Evolutionary conservation across 2,888 invertebrate genomes (phyloP).

Genomic region (Drosophila paramelanica): DNA sequence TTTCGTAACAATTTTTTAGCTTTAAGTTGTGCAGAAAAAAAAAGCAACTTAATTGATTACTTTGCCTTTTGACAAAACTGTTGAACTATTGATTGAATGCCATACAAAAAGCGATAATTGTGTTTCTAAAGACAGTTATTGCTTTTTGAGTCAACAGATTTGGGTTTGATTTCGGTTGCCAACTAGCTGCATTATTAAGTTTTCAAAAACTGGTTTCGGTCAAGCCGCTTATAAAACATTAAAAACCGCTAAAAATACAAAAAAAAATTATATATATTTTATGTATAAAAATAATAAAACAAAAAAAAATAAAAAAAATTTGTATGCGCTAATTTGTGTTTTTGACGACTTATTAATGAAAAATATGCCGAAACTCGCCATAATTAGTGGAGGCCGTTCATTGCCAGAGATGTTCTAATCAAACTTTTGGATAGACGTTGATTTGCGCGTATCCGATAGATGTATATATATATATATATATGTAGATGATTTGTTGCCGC

Average conservation of each 20-base stretch:
- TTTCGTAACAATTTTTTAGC: not conserved
- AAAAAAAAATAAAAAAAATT: not conserved
- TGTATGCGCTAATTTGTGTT: slow-evolving; percentile 51
- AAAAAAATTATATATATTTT: slow-evolving; percentile 9
- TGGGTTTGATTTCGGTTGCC: slow-evolving; percentile 3
- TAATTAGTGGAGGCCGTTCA: slow-evolving; percentile 53
- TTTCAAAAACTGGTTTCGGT: slow-evolving; percentile 35
- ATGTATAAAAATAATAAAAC: slow-evolving; percentile 22
- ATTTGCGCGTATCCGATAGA: not conserved
- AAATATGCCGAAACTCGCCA: slow-evolving; percentile 16
- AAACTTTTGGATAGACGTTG: slow-evolving; percentile 10
- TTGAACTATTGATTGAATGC: slow-evolving; percentile 31
- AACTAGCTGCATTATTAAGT: slow-evolving; percentile 2
- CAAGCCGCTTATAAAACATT: slow-evolving; percentile 36
- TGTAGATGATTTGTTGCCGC: slow-evolving; percentile 16
- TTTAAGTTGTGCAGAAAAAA: slow-evolving; percentile 5
- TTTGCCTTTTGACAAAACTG: slow-evolving; percentile 4
- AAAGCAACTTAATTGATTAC: slow-evolving; percentile 20
- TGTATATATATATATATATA: not conserved
- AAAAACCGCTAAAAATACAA: slow-evolving; percentile 1
- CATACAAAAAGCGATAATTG: slow-evolving; percentile 29
- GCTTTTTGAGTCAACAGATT: slow-evolving; percentile 36
- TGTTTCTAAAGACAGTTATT: slow-evolving; percentile 36
- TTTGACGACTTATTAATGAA: slow-evolving; percentile 34
- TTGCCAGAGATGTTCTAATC: slow-evolving; percentile 40